Percentiles rank a stretch among this genome's conserved stretches.
Conservation (phyloP, 2,888 invertebrate genomes). For the Hydriomena furcata region DNA sequence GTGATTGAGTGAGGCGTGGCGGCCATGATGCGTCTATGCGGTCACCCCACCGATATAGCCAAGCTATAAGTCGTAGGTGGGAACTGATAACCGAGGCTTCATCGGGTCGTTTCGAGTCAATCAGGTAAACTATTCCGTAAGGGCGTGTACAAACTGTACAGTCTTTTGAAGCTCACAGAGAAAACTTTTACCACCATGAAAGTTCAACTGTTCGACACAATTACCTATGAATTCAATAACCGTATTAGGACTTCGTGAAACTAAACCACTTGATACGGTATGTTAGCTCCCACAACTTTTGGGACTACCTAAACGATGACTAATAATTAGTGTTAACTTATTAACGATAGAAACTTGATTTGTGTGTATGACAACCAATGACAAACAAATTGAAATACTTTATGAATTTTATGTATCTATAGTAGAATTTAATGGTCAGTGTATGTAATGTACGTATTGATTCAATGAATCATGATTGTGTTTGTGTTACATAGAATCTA, state of each 20-base stretch:
- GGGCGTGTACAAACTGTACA: conserved; percentile 20
- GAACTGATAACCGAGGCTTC: conserved; percentile 51
- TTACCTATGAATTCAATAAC: conserved; percentile 12
- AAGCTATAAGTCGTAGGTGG: conserved; percentile 45
- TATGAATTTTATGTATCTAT: too few relatives aligned
- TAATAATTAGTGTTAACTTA: conserved; percentile 37
- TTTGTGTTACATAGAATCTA: background rate
- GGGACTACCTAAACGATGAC: conserved; percentile 33
- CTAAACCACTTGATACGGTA: conserved; percentile 6
- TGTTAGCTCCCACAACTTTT: conserved; percentile 45
- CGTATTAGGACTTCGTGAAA: conserved; percentile 17
- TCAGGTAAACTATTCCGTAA: conserved; percentile 31
- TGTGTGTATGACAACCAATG: conserved; percentile 37
- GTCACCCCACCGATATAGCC: conserved; percentile 58
- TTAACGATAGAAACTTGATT: conserved; percentile 31
- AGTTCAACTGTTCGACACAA: conserved; percentile 14
- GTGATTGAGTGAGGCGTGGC: conserved; percentile 76
- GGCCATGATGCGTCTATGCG: conserved; percentile 57
- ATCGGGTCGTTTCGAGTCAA: conserved; percentile 43
- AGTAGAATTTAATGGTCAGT: background rate
- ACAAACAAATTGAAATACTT: conserved; percentile 32
- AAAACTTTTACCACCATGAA: conserved; percentile 11
- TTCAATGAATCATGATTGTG: background rate
- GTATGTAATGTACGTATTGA: conserved; percentile 1
- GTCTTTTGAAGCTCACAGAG: conserved; percentile 2